phyloP scores from a whole-genome alignment of 2,113 vertebrate species.

The Oreotrochilus melanogaster region DNA sequence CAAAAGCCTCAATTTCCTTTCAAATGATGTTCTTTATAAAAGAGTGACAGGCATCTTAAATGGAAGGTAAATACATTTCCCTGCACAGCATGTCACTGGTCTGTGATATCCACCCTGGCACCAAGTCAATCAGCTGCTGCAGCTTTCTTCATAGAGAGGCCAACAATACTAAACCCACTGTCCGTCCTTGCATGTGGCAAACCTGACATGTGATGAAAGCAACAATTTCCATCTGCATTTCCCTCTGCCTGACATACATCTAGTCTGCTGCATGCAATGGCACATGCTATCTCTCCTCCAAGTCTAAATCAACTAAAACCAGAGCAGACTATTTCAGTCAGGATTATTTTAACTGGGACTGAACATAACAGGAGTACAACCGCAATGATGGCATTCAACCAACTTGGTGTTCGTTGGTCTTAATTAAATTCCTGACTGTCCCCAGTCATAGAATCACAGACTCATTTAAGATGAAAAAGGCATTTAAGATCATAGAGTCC shows the following conservation, averaged over 20 bases:
- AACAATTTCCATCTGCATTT: not conserved
- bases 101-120: not conserved
- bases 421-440: not conserved
- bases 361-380: not conserved
- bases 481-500: not conserved
- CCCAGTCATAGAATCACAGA: not conserved
- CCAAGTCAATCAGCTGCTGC: not conserved
- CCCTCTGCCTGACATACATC: not conserved
- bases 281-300: not conserved
- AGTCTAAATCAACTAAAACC: not conserved
- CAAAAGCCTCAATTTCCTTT: not conserved
- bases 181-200: not conserved
- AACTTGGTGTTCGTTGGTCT: not conserved
- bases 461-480: not conserved
- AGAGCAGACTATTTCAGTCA: not conserved
- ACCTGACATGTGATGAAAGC: not conserved
- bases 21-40: not conserved
- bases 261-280: not conserved
- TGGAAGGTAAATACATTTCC: not conserved
- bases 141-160: not conserved
- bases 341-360: not conserved
- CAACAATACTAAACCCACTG: fast-evolving
- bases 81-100: not conserved
- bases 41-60: not conserved
- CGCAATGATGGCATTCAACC: not conserved